Conservation (phyloP, 1,140 invertebrate species). For the Mycetomoellerius zeteki region DNA sequence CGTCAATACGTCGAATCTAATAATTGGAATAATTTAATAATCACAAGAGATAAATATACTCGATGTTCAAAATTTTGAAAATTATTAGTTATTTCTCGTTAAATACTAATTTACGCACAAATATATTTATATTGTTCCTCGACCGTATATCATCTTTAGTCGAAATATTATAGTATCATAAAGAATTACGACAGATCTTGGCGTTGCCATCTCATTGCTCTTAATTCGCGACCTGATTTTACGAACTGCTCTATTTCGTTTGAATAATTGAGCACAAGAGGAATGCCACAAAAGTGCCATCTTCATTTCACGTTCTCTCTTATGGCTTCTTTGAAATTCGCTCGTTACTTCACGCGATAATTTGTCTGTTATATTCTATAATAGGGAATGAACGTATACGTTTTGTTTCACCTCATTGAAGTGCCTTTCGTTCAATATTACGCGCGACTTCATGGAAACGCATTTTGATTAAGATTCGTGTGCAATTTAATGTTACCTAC, state of each 20-base stretch:
- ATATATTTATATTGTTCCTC: background rate
- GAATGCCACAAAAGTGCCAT: background rate
- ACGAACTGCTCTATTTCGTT: background rate
- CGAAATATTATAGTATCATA: background rate
- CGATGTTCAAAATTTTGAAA: background rate
- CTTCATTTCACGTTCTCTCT: background rate
- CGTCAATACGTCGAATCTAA: background rate
- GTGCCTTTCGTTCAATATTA: background rate
- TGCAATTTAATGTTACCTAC: background rate
- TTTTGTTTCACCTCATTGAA: background rate
- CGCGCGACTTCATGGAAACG: background rate
- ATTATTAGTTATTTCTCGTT: background rate
- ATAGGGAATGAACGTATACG: background rate
- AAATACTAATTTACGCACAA: conserved; percentile 4
- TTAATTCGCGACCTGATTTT: background rate
- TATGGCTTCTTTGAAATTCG: background rate
- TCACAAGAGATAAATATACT: background rate
- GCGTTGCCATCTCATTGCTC: background rate
- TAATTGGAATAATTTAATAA: background rate
- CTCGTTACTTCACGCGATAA: background rate
- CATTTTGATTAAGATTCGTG: background rate
- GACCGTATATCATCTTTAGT: background rate
- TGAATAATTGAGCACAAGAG: background rate
- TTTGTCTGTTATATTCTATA: conserved; percentile 18
- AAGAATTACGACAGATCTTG: background rate